Base-by-base conservation (phyloP, 1,140 invertebrate species). In the Macrobrachium nipponense region DNA sequence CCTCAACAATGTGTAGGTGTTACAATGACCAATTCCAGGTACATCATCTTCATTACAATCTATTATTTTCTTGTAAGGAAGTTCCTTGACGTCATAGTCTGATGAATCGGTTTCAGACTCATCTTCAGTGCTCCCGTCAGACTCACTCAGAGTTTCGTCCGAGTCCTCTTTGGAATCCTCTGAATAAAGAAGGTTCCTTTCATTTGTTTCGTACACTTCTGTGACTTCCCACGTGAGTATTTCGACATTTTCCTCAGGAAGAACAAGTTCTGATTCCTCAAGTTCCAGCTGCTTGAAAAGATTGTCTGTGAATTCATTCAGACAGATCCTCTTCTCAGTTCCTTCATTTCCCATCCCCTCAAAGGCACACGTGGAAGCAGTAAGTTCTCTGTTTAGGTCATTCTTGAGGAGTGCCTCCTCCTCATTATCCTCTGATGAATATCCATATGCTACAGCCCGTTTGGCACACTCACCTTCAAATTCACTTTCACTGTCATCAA, bases 251-350 rank as follows among this genome's bases (percentile, higher is more conserved):
- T 80, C 83, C 27, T 86, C 83, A 44, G 66, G 68, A 44, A 86
- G 15, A 59, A 76, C 73, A 17, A 73, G 68, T 27, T 80, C 77
- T 0, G 70, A 80, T n/a, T 85, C 83, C n/a, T 86, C 77, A 11
- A 73, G 43, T 58, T 86, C 84, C 36, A 86, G 68, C 17, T 70
- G 78, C 61, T 66, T 86, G 27, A 80, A 86, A 23, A 86, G 77
- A n/a, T 60, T 86, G 20, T 86, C 84, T 8, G 84, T 80, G 72
- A 86, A 86, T 44, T 86, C 77, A 51, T 80, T 64, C 5, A 86
- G 73, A 18, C 61, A 80, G 11, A 73, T 72, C n/a, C 23, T 70
- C 68, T 70, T 43, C 15, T 70, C 36, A 70, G 36, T 14, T 51
- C 73, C 66, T 20, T 72, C 59, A 44, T 17, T 58, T 64, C 44